Evolutionary conservation across 2,797 vertebrate genomes (phyloP), one percentile per base, ranked within the genome.

Genomic region (Dicrostonyx torquatus): DNA sequence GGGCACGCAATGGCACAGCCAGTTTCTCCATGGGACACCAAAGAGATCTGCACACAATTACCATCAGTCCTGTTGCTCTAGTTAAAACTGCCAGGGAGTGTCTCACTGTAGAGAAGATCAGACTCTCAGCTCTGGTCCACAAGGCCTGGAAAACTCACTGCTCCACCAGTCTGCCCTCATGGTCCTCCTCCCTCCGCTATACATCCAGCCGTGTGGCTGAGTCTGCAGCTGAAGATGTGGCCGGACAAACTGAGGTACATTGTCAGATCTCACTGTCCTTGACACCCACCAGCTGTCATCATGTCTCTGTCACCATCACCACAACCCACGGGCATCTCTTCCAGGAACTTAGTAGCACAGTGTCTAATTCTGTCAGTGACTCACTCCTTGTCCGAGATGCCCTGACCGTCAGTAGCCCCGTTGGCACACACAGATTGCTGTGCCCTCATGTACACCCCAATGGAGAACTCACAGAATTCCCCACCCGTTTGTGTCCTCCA

Each of bases 101-200:
- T 37, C 64, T 26, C 48, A 43, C 2, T 7, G 22, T 70, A 14
- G 62, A 53, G 43, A 26, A 37, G 53, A 26, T 53, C 48, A 53
- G 2, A 53, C 48, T 86, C 66, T 86, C 45, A 37, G 24, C 62
- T n/a, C 43, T n/a, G 45, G 29, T n/a, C 48, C 64, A 37, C 64
- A 53, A 50, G 64, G 34, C 64, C 12, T 1, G 18, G 18, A 78
- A 55, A n/a, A 31, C 45, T 0, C 15, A 17, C 50, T n/a, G 17
- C 50, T 12, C 68, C 8, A 11, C 50, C 26, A 24, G 50, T 24
- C 17, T 34, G 20, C 22, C 26, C 64, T 24, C 34, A 18, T 40
- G 0, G 0, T 45, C 48, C 26, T n/a, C 64, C 34, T 9, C n/a
- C n/a, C 26, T 48, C 70, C 5, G 17, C 53, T 43, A 5, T 8